Base-by-base conservation (phyloP, 2,113 vertebrate species). In the Neodontobutis hainanensis region DNA sequence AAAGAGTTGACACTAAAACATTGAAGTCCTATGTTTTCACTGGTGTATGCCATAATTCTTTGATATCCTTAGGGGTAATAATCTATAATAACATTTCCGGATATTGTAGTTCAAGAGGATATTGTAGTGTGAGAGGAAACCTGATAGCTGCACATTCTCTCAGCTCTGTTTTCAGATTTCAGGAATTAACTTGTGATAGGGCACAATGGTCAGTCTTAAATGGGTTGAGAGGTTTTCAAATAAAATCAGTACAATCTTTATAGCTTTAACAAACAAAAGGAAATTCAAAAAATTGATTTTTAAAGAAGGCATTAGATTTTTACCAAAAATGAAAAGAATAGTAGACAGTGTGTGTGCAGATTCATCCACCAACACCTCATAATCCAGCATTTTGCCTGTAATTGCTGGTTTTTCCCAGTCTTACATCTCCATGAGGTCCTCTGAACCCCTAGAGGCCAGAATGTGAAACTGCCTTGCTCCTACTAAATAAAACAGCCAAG, bases 361-460 rank as follows among this genome's bases (percentile, higher is more conserved):
- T n/a, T n/a, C n/a, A n/a, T n/a, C n/a, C n/a, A n/a, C n/a, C n/a
- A n/a, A n/a, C n/a, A n/a, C n/a, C n/a, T n/a, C 19, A 27, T 27
- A 27, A 27, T 27, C 19, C 19, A 15, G 47, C 47, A 49, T 14
- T 15, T 15, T 6, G 16, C 47, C 47, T 16, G n/a, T 15, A n/a
- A 15, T n/a, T 49, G 47, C 4, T 49, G 14, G 16, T 8, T 15
- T 48, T 8, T 0, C 10, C 9, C 27, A 12, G 32, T 15, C 27
- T 35, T 12, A 27, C 27, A 6, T 11, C 50, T 40, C 7, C 38
- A 35, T 8, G 19, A 42, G 11, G 45, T 47, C 15, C 43, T 36
- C 64, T 64, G 16, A 55, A 48, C 79, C 81, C 67, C 89, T 69
- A 7, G 70, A 78, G 90, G 76, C 8, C 45, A 43, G 58, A 9